Evolutionary conservation across 1,140 invertebrate species (phyloP), one percentile per base, ranked within the genome.

Genomic region (Agrilus planipennis): DNA sequence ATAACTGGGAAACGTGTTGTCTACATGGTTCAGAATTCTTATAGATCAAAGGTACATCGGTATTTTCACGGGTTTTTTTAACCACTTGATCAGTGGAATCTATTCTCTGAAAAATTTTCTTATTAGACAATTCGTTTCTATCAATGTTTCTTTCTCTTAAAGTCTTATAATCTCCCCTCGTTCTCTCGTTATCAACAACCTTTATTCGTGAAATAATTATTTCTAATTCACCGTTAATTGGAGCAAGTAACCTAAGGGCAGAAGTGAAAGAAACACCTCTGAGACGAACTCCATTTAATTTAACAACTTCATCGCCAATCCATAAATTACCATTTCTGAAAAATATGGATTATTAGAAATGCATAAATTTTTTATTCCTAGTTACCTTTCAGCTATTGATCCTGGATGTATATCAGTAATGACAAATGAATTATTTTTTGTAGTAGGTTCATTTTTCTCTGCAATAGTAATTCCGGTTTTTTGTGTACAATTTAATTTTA

Each of bases 221-320:
- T 51, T 58, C 51, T 11, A 60, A 10, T 46, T 57, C 54, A 23
- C 54, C 53, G 36, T 54, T 50, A 39, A 48, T 39, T 27, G 50
- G 46, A 23, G 19, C 14, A 7, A 58, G 31, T 7, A 50, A 41
- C 18, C 22, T 38, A 28, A 36, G 42, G 0, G 44, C 47, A 15
- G 42, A 28, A 1, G 75, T 63, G 67, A 85, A 78, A 10, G 73
- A 75, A 9, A 86, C 59, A n/a, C 84, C 84, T 25, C 81, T 71
- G 37, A 89, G 62, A 53, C 79, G 69, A 44, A 73, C 70, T 0
- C 86, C 86, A 59, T 89, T 89, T 1, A 89, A 80, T 51, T 84
- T 86, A 6, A 90, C 64, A 9, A 91, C 74, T 65, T 90, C 84
- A 61, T 91, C 87, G 1, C 84, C 84, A 35, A 83, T 72, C 42